Percentiles rank a stretch among this genome's conserved stretches.
Conservation (phyloP, 2,113 vertebrate species). For the Prionailurus viverrinus region DNA sequence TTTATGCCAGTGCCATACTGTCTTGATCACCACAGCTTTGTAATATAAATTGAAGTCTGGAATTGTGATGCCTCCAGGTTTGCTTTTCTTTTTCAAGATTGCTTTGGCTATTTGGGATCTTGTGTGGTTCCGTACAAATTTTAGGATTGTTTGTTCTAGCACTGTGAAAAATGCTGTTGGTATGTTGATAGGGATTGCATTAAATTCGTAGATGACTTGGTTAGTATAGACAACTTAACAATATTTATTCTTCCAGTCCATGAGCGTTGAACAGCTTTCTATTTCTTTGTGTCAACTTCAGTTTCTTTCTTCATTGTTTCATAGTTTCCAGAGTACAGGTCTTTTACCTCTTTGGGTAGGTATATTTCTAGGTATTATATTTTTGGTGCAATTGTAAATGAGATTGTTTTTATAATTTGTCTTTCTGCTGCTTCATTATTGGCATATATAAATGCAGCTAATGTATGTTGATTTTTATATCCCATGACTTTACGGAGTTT, state of each 20-base stretch:
- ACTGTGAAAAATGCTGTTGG: not conserved
- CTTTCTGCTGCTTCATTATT: not conserved
- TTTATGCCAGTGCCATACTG: not conserved
- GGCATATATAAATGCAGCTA: not conserved
- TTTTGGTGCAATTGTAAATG: not conserved
- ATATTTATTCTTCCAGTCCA: not conserved
- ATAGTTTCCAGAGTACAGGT: not conserved
- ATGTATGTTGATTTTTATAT: not conserved
- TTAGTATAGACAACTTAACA: not conserved
- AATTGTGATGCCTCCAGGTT: not conserved
- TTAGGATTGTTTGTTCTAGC: not conserved
- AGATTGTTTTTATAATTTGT: not conserved
- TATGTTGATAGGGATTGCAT: not conserved
- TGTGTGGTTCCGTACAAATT: not conserved
- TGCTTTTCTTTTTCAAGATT: not conserved
- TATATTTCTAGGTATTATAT: not conserved
- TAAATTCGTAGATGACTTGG: not conserved
- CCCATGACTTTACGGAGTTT: not conserved
- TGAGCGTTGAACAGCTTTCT: not conserved
- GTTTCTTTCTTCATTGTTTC: not conserved
- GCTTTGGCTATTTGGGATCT: not conserved
- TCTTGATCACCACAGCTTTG: not conserved
- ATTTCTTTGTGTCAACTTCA: not conserved
- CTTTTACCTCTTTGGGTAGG: not conserved
- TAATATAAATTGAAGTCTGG: not conserved